phyloP scores from a whole-genome alignment of 2,888 invertebrate genomes.

The Nudaria mundana region DNA sequence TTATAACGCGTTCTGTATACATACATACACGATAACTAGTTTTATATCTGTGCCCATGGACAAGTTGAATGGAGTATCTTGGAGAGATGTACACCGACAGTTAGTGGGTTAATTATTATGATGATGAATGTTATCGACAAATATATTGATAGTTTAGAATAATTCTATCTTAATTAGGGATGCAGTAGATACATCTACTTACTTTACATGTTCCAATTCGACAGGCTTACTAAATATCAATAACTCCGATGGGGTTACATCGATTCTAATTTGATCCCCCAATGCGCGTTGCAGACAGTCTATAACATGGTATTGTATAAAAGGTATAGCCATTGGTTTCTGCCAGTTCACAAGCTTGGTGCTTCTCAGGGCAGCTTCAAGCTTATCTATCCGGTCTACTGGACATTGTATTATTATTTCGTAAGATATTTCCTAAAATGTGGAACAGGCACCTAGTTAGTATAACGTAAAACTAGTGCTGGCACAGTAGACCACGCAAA shows the following conservation, averaged over 20 bases:
- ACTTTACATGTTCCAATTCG: neutral
- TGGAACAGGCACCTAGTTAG: too few relatives aligned
- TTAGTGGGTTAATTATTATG: too few relatives aligned
- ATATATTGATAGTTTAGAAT: too few relatives aligned
- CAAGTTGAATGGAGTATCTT: too few relatives aligned
- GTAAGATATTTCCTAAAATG: slow-evolving; percentile 32
- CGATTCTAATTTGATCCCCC: neutral
- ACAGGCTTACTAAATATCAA: neutral
- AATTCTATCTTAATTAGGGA: neutral
- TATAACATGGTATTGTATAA: slow-evolving; percentile 29
- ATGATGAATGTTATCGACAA: too few relatives aligned
- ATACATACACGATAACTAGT: too few relatives aligned
- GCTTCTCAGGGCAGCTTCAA: slow-evolving; percentile 39
- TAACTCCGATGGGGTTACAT: neutral
- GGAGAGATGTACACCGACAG: too few relatives aligned
- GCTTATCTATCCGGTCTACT: slow-evolving; percentile 33
- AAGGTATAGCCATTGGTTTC: slow-evolving; percentile 31
- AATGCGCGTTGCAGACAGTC: slow-evolving; percentile 2
- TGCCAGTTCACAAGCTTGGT: slow-evolving; percentile 46
- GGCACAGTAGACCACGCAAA: too few relatives aligned
- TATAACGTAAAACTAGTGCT: too few relatives aligned
- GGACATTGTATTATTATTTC: slow-evolving; percentile 46
- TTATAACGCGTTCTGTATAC: too few relatives aligned
- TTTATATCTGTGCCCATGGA: too few relatives aligned
- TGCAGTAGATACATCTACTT: neutral